These are phyloP conservation scores for Cheilosia soror DNA, from an alignment of 2,888 invertebrate species.

Conservation along the genomic window DNA sequence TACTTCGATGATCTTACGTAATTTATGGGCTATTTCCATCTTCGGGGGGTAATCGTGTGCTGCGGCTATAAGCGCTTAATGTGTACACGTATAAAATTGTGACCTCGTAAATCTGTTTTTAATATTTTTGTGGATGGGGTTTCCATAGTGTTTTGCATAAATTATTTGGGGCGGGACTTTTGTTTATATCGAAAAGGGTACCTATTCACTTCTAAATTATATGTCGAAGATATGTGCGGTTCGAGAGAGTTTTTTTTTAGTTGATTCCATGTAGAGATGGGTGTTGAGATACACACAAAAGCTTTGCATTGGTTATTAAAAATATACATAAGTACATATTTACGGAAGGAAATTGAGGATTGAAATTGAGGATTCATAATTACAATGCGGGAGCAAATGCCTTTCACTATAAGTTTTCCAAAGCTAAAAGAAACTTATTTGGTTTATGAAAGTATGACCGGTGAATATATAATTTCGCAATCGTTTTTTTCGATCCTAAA, in stretches of 20 bases:
- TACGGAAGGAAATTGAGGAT: no score
- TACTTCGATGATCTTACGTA: slow-evolving; percentile 70
- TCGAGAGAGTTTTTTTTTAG: not conserved
- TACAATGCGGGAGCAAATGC: no score
- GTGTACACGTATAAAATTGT: slow-evolving; percentile 65
- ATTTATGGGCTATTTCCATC: slow-evolving; percentile 68
- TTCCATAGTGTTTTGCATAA: slow-evolving; percentile 45
- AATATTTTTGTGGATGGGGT: slow-evolving; percentile 38
- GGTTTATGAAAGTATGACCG: no score
- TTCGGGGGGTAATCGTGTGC: slow-evolving; percentile 68
- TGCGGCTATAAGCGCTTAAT: slow-evolving; percentile 42
- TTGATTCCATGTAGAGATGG: no score
- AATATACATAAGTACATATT: no score
- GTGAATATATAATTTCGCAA: no score
- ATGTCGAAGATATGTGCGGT: not conserved
- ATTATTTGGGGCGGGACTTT: slow-evolving; percentile 63
- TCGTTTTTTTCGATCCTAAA: no score
- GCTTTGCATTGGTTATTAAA: no score
- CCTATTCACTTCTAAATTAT: slow-evolving; percentile 38
- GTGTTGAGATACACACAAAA: no score
- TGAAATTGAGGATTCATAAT: no score
- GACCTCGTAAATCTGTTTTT: slow-evolving; percentile 74
- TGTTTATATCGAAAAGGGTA: slow-evolving; percentile 53
- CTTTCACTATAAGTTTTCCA: no score
- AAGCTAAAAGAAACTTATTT: no score